Evolutionary conservation across 2,113 vertebrate species (phyloP).

Genomic region (Potamarius usumacintae): DNA sequence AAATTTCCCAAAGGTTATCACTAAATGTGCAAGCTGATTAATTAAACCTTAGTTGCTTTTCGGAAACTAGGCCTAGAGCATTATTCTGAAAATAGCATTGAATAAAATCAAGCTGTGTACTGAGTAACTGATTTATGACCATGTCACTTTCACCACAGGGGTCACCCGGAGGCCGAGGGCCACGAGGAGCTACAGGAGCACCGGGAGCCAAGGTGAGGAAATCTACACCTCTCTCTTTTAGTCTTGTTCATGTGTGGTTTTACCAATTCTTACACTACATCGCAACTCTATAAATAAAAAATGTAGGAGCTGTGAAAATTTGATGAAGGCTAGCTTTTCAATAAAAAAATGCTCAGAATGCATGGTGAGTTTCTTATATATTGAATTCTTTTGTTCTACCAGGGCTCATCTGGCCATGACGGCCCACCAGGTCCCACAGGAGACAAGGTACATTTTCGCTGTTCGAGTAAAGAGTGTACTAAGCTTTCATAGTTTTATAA

Average conservation of each 20-base stretch:
- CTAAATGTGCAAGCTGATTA: neutral
- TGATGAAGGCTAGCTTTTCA: neutral
- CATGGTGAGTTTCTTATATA: slow-evolving; percentile 11
- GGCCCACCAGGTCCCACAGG: slow-evolving; percentile 79
- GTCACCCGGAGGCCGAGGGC: slow-evolving; percentile 73
- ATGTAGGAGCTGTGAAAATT: neutral
- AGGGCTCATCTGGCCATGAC: slow-evolving; percentile 85
- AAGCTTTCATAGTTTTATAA: neutral
- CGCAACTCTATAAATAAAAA: slow-evolving; percentile 1
- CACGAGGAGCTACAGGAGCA: slow-evolving; percentile 73
- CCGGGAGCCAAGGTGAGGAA: slow-evolving; percentile 74
- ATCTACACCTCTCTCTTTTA: neutral
- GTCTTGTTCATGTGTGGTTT: neutral
- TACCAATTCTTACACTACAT: neutral
- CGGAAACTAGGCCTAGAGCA: neutral
- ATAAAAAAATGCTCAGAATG: slow-evolving; percentile 10
- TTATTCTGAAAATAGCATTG: neutral
- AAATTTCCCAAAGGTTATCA: neutral
- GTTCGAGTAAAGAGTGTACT: neutral
- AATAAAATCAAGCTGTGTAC: slow-evolving; percentile 15
- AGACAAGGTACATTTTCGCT: slow-evolving; percentile 74
- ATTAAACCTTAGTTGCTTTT: slow-evolving; percentile 18
- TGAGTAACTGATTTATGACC: neutral
- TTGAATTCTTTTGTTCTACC: slow-evolving; percentile 27
- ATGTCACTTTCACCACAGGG: slow-evolving; percentile 63